A percentile compares a stretch with the other conserved stretches of the same genome.
Evolutionary conservation across 2,113 vertebrate genomes (phyloP).

Genomic region (Dermatemys mawii): DNA sequence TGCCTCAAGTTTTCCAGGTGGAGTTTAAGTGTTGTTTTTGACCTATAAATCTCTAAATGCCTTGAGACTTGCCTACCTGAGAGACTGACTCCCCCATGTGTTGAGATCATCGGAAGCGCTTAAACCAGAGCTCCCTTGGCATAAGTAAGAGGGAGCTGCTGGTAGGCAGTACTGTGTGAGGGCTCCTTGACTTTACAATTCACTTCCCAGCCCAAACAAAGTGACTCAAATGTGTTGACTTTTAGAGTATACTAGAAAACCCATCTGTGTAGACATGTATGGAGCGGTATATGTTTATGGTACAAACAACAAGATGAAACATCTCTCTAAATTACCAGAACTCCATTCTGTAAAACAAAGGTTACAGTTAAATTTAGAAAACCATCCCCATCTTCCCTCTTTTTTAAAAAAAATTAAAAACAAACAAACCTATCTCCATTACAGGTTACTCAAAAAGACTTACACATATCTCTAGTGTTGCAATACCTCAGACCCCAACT

Average conservation of each 20-base stretch:
- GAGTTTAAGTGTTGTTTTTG: slow-evolving; percentile 60
- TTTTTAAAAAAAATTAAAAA: rapidly evolving
- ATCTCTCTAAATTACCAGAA: not conserved
- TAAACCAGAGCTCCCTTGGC: slow-evolving; percentile 8
- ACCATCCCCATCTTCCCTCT: not conserved
- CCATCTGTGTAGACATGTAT: not conserved
- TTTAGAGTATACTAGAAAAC: slow-evolving; percentile 39
- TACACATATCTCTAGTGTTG: slow-evolving; percentile 81
- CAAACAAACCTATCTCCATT: not conserved
- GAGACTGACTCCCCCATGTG: slow-evolving; percentile 45
- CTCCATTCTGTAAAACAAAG: not conserved
- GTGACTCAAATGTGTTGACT: slow-evolving; percentile 56
- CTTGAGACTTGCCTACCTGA: slow-evolving; percentile 55
- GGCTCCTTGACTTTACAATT: slow-evolving; percentile 41
- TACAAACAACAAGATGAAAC: not conserved
- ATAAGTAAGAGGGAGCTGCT: slow-evolving; percentile 52
- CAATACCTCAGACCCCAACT: slow-evolving; percentile 42
- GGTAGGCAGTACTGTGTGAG: slow-evolving; percentile 25
- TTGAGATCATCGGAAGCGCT: slow-evolving; percentile 61
- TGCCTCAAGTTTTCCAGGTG: slow-evolving; percentile 63
- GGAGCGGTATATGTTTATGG: not conserved
- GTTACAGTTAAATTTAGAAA: not conserved
- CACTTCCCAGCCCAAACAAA: slow-evolving; percentile 46
- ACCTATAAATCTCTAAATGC: slow-evolving; percentile 68
- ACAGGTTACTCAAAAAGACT: slow-evolving; percentile 60